Conservation (phyloP, 2,113 vertebrate genomes). For the Proteles cristata region DNA sequence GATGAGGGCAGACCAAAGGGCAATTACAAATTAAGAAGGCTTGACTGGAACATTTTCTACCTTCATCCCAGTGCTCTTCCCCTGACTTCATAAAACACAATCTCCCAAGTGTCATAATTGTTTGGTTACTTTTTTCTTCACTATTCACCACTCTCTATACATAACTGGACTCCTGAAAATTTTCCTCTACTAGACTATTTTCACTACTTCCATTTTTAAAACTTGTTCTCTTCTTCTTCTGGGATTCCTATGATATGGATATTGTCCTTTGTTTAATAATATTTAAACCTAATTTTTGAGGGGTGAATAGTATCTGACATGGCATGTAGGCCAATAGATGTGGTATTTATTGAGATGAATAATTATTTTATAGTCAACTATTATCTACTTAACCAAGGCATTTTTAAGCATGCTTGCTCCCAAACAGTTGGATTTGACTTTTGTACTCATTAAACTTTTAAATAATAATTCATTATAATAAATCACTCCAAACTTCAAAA, state of each 20-base stretch:
- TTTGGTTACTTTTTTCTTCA: background rate
- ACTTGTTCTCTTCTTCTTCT: background rate
- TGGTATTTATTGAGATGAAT: background rate
- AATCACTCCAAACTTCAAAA: background rate
- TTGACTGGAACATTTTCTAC: background rate
- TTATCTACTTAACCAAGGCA: background rate
- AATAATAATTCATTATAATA: background rate
- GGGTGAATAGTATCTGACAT: background rate
- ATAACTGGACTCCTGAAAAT: background rate
- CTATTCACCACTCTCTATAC: background rate
- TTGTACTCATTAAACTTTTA: background rate
- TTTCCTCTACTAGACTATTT: background rate
- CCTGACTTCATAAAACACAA: background rate
- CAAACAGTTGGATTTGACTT: background rate
- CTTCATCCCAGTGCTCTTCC: background rate
- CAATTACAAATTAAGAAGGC: background rate
- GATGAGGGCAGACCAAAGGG: background rate
- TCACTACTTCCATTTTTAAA: background rate
- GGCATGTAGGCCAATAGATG: background rate
- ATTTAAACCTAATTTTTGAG: background rate
- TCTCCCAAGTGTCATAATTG: background rate
- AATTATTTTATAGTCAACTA: conserved; percentile 32
- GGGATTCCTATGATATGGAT: too few relatives aligned
- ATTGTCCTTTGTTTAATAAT: background rate
- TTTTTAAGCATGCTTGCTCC: background rate